Conservation (phyloP, 2,797 vertebrate species). For the Melanotaenia trifasciata region DNA sequence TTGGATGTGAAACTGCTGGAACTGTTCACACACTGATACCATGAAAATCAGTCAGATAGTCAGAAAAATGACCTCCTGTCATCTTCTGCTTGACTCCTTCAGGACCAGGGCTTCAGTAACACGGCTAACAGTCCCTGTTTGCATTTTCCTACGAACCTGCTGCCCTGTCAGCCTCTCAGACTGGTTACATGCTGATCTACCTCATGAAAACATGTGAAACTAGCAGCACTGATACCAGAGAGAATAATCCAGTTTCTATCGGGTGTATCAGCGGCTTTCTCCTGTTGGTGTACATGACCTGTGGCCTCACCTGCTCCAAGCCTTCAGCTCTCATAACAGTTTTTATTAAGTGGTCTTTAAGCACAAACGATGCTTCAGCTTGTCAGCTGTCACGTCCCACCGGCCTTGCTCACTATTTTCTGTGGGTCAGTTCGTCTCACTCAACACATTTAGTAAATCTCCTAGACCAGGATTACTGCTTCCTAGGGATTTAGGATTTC, state of each 20-base stretch:
- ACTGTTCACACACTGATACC: too few species aligned
- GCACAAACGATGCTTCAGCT: slow-evolving; percentile 3
- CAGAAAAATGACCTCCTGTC: too few species aligned
- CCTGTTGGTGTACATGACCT: background rate
- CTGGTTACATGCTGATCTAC: background rate
- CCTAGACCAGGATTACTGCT: slow-evolving; percentile 86
- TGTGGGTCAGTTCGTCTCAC: slow-evolving; percentile 49
- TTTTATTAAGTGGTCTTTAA: slow-evolving; percentile 21
- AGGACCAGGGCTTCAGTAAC: too few species aligned
- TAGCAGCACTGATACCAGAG: too few species aligned
- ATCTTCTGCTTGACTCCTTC: too few species aligned
- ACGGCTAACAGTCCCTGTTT: too few species aligned
- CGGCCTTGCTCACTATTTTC: slow-evolving; percentile 14
- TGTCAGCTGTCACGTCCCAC: slow-evolving; percentile 12
- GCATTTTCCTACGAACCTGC: too few species aligned
- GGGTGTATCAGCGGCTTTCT: background rate
- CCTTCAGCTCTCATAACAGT: background rate
- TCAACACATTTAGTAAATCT: slow-evolving; percentile 85
- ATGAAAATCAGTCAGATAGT: too few species aligned
- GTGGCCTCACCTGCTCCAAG: slow-evolving; percentile 1
- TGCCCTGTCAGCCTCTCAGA: too few species aligned
- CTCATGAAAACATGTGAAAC: background rate
- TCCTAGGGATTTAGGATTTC: slow-evolving; percentile 87
- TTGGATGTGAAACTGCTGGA: too few species aligned
- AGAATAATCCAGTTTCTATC: too few species aligned